phyloP scores from a whole-genome alignment of 2,797 vertebrate species.

The Kryptopterus vitreolus region DNA sequence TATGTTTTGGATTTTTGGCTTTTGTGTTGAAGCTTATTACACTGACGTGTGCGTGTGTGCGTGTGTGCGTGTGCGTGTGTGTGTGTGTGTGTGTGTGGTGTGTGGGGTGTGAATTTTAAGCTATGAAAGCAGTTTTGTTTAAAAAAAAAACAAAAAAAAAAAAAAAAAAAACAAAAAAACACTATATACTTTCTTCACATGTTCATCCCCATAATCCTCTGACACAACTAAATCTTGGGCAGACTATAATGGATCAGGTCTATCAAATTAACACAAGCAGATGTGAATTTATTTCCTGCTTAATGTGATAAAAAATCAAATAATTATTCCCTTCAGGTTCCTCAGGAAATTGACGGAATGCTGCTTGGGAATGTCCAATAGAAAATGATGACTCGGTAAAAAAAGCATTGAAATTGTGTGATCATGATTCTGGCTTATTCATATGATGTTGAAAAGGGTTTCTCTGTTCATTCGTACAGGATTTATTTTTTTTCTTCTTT shows the following conservation, averaged over 20 bases:
- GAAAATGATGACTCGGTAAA: not conserved
- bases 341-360: not conserved
- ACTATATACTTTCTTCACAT: not conserved
- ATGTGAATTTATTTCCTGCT: slow-evolving; percentile 13
- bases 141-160: not conserved
- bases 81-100: not conserved
- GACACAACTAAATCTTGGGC: not conserved
- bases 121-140: not conserved
- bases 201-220: not conserved
- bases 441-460: not conserved
- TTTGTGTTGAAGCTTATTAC: slow-evolving; percentile 33
- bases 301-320: slow-evolving; percentile 5
- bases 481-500: not conserved
- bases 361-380: not conserved
- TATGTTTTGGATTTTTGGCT: slow-evolving; percentile 16
- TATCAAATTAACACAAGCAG: not conserved
- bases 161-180: not conserved
- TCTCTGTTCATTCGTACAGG: not conserved
- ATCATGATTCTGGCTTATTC: not conserved
- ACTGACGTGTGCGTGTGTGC: not conserved
- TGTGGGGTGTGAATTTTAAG: not conserved
- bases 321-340: not conserved
- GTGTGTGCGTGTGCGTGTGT: not conserved
- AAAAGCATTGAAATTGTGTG: too few species aligned
- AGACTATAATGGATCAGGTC: slow-evolving; percentile 10